Evolutionary conservation across 2,113 vertebrate species (phyloP).

Genomic region (Peromyscus polionotus): DNA sequence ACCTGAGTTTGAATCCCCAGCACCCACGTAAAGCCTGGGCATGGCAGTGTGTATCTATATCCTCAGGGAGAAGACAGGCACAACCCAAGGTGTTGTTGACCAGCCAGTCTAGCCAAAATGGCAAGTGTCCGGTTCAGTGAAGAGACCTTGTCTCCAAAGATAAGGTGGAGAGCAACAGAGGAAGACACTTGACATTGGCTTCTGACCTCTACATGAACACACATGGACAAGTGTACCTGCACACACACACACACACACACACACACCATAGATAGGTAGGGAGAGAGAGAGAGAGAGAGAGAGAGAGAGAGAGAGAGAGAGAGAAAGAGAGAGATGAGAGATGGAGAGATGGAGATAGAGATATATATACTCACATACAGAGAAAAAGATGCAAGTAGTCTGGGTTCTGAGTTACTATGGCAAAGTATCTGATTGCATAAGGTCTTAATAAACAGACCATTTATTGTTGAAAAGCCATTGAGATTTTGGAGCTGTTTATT

Average conservation of each 20-base stretch:
- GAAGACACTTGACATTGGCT: background rate
- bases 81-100: background rate
- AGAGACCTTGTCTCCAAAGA: background rate
- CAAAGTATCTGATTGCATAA: background rate
- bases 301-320: no score
- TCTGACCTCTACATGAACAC: background rate
- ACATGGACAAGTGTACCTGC: background rate
- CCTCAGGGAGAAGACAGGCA: background rate
- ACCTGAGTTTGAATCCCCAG: background rate
- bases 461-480: background rate
- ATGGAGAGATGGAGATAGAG: no score
- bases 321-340: no score
- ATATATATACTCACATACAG: no score
- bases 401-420: background rate
- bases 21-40: background rate
- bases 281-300: no score
- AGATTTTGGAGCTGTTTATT: conserved; percentile 9
- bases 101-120: background rate
- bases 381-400: background rate
- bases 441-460: background rate
- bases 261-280: no score
- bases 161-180: background rate
- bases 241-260: no score
- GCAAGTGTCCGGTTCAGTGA: background rate
- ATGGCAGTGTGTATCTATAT: background rate